phyloP scores from a whole-genome alignment of 2,113 vertebrate species.

The Grus americana region DNA sequence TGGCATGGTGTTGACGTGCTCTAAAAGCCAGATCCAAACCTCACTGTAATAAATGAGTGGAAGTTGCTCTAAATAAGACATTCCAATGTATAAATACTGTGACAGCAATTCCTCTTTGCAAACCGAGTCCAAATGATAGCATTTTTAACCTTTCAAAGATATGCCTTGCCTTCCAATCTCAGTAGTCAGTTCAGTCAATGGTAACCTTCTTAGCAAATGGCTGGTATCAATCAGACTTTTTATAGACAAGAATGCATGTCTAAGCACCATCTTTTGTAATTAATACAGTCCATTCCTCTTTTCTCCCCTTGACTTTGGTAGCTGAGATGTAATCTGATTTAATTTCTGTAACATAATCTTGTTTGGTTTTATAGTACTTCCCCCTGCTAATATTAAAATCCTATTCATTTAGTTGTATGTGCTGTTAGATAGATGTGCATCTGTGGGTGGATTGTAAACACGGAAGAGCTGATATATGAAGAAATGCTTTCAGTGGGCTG shows the following conservation, averaged over 20 bases:
- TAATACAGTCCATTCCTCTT: constrained; percentile 27
- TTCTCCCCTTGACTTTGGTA: constrained; percentile 47
- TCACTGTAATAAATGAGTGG: background rate
- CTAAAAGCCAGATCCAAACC: background rate
- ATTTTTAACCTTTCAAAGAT: background rate
- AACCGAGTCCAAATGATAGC: background rate
- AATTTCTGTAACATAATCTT: constrained; percentile 71
- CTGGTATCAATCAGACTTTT: background rate
- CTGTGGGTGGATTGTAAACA: constrained; percentile 27
- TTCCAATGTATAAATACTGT: background rate
- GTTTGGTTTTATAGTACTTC: constrained; percentile 68
- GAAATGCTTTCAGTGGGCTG: background rate
- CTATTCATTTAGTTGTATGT: constrained; percentile 72
- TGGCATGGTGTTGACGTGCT: rapidly evolving
- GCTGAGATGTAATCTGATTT: constrained; percentile 70
- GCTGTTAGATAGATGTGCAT: constrained; percentile 49
- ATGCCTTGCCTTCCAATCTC: background rate
- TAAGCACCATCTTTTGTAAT: constrained; percentile 29
- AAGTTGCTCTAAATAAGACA: background rate
- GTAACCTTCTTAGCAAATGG: background rate
- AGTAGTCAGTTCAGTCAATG: background rate
- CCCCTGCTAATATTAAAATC: constrained; percentile 74
- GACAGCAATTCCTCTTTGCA: background rate
- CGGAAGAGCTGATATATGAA: constrained; percentile 37
- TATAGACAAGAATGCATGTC: background rate